Evolutionary conservation across 2,797 vertebrate species (phyloP), one percentile per base, ranked within the genome.

Genomic region (Sternotherus odoratus): DNA sequence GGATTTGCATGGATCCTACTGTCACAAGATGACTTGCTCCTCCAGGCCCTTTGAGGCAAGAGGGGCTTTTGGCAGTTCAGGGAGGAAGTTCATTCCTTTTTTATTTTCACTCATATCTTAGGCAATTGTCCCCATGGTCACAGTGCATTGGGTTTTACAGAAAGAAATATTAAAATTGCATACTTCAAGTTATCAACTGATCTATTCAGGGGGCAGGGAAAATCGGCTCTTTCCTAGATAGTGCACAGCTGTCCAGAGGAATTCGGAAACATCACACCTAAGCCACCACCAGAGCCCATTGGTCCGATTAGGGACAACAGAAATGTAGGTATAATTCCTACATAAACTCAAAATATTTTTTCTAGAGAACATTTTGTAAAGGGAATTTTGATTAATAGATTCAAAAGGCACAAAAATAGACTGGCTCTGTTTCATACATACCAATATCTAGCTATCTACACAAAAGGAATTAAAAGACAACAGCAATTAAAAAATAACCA

Each of bases 401-500:
- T 30, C 53, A 84, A 94, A 91, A 82, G 51, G 30, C 51, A 79
- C 83, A 90, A 90, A 94, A 72, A 36, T 63, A 74, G 51, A 4
- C 46, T 88, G 85, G 9, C 56, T 83, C 36, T 91, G 46, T 86
- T 90, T 1, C 57, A 74, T 87, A 57, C 57, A 85, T 50, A 4
- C 72, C 79, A 86, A 57, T 83, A 86, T 83, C 43, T 90, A 95
- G 86, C 93, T 90, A 91, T 79, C 85, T 91, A 77, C 50, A 78
- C 23, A 28, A 6, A 28, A 33, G 85, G 77, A 95, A 89, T 93
- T 56, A 50, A 69, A 91, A 93, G 54, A 50, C 39, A 91, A 60
- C 1, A 6, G 4, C 66, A 85, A 17, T 53, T 89, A 87, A 89
- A 96, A 95, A 96, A 91, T 92, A 89, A 21, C 84, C 69, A 6